Evolutionary conservation across 2,888 invertebrate species (phyloP).

Genomic region (Temnothorax unifasciatus): DNA sequence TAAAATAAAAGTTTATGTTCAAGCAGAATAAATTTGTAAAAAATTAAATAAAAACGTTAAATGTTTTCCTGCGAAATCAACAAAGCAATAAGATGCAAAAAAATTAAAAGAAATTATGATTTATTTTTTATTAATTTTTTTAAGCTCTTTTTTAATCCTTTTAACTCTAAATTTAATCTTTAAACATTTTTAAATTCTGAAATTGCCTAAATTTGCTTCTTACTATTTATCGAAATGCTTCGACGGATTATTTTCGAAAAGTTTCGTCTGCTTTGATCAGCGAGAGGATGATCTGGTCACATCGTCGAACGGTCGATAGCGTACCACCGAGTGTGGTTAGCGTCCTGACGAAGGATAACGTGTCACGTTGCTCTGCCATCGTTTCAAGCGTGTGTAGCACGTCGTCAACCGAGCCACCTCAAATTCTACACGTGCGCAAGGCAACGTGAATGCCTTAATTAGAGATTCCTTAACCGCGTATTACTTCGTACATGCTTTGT

Average conservation of each 20-base stretch:
- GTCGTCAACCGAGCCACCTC: constrained; percentile 54
- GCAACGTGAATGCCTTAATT: constrained; percentile 52
- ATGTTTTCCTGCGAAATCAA: neutral
- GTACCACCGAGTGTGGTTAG: constrained; percentile 37
- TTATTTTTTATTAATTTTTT: neutral
- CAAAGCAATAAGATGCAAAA: neutral
- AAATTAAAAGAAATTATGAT: neutral
- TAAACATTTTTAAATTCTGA: neutral
- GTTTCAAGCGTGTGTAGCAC: constrained; percentile 46
- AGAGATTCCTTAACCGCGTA: constrained; percentile 48
- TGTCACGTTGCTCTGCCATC: constrained; percentile 47
- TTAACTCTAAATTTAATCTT: neutral
- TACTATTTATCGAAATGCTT: neutral
- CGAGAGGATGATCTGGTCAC: constrained; percentile 23
- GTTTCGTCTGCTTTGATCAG: constrained; percentile 21
- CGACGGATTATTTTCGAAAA: neutral
- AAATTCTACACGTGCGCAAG: constrained; percentile 51
- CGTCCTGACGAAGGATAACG: constrained; percentile 52
- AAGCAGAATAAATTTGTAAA: neutral
- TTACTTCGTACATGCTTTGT: neutral
- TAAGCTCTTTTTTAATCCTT: neutral
- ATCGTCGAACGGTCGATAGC: constrained; percentile 37
- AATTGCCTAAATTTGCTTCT: neutral
- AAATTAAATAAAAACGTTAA: neutral
- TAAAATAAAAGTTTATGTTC: neutral